Conservation (phyloP, 1,140 invertebrate genomes). For the Heterodera carotae region DNA sequence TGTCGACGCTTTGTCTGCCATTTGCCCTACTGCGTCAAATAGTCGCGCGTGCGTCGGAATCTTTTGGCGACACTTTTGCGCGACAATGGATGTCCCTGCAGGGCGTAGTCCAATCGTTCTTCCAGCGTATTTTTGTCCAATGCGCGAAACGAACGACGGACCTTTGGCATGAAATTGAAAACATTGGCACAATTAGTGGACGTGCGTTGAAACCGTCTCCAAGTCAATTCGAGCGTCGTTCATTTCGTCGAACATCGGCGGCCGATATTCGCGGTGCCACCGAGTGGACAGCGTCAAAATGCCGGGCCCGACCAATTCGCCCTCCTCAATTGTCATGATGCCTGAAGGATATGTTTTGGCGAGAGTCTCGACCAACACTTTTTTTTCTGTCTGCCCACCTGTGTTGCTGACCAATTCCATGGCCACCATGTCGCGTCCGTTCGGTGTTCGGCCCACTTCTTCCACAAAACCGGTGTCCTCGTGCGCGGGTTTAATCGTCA, state of each 20-base stretch:
- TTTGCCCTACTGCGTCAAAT: conserved; percentile 42
- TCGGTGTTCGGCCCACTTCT: conserved; percentile 33
- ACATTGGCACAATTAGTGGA: neutral
- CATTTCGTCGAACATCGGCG: neutral
- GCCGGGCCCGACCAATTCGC: conserved; percentile 31
- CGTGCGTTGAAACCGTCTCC: neutral
- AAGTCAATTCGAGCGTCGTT: neutral
- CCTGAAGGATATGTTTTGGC: conserved; percentile 38
- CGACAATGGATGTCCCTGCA: neutral
- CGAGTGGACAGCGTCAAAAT: conserved; percentile 1
- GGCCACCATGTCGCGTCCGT: conserved; percentile 57
- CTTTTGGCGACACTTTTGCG: conserved; percentile 26
- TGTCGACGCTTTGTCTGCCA: neutral
- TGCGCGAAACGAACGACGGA: neutral
- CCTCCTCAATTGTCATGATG: conserved; percentile 60
- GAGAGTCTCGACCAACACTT: neutral
- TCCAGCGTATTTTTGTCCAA: conserved; percentile 40
- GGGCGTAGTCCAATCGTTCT: conserved; percentile 18
- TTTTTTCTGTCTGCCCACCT: conserved; percentile 38
- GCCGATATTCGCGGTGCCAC: conserved; percentile 38
- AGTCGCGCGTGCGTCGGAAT: conserved; percentile 52
- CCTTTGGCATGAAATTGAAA: neutral
- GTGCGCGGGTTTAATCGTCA: conserved; percentile 56
- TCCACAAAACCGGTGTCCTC: conserved; percentile 59
- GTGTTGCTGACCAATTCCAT: conserved; percentile 56